A percentile compares a stretch with the other conserved stretches of the same genome.
phyloP scores from a whole-genome alignment of 2,797 vertebrate species.

The Tangara arthus region DNA sequence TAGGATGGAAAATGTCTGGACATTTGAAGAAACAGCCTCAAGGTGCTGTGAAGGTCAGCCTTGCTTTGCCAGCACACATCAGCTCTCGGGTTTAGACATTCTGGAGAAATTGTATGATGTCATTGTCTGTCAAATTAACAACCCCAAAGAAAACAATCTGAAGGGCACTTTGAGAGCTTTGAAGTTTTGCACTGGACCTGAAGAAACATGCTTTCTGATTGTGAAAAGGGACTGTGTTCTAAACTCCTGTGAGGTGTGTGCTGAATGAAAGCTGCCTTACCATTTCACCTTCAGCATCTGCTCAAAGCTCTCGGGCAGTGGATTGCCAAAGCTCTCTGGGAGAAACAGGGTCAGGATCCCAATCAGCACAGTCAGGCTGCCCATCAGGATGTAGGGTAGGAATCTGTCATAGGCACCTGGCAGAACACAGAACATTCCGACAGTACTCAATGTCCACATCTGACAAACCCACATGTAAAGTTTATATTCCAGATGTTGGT shows the following conservation, averaged over 20 bases:
- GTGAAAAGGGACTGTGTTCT: not conserved
- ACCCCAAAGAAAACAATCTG: not conserved
- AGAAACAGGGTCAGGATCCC: conserved; percentile 88
- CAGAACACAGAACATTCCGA: not conserved
- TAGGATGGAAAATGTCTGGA: not conserved
- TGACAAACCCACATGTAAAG: not conserved
- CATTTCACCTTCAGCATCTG: conserved; percentile 86
- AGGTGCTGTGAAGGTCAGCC: not conserved
- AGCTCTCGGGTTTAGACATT: not conserved
- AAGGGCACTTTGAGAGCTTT: not conserved
- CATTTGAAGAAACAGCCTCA: not conserved
- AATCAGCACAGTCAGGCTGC: conserved; percentile 80
- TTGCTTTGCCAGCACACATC: not conserved
- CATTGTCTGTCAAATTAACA: not conserved
- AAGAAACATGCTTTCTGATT: not conserved
- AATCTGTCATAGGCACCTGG: conserved; percentile 83
- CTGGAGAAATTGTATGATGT: not conserved
- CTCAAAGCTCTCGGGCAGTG: conserved; percentile 86
- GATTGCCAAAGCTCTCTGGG: conserved; percentile 83
- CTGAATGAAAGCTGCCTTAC: conserved; percentile 67
- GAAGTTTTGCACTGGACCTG: not conserved
- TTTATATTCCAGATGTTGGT: not conserved
- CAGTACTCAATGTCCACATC: not conserved
- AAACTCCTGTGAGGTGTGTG: not conserved
- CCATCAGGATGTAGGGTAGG: conserved; percentile 89